Conservation (phyloP, 1,140 invertebrate genomes). For the Lasaia peninsularis region DNA sequence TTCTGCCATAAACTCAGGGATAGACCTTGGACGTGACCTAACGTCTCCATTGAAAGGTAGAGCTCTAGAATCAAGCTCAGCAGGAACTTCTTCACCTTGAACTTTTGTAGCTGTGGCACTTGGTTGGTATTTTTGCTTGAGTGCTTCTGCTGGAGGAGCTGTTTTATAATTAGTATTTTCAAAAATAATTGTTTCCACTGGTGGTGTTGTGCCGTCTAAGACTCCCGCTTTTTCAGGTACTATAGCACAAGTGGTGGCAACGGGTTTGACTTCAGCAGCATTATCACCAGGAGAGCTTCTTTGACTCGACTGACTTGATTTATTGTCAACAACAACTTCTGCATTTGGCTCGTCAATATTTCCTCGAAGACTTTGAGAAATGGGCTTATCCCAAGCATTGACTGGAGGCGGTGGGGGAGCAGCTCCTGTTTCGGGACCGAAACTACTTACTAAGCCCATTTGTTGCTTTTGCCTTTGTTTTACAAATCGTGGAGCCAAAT, state of each 20-base stretch:
- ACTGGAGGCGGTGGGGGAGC: conserved; percentile 82
- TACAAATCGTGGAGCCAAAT: conserved; percentile 88
- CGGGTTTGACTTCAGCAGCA: conserved; percentile 67
- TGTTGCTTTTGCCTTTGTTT: conserved; percentile 80
- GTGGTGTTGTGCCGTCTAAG: conserved; percentile 85
- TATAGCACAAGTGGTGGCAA: conserved; percentile 40
- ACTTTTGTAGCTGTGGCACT: conserved; percentile 57
- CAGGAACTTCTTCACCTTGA: conserved; percentile 51
- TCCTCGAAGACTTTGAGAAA: conserved; percentile 80
- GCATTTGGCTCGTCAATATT: conserved; percentile 62
- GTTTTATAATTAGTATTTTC: conserved; percentile 94
- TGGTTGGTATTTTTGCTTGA: conserved; percentile 81
- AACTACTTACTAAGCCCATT: conserved; percentile 57
- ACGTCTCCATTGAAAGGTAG: conserved; percentile 67
- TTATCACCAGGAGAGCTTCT: conserved; percentile 79
- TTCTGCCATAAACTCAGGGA: conserved; percentile 69
- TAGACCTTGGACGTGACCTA: conserved; percentile 54
- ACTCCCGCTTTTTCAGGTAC: conserved; percentile 73
- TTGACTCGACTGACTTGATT: conserved; percentile 76
- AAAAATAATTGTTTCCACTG: conserved; percentile 93
- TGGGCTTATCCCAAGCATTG: conserved; percentile 93
- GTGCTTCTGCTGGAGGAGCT: conserved; percentile 74
- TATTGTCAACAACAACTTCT: conserved; percentile 57
- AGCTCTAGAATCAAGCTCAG: conserved; percentile 60
- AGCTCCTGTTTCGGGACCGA: conserved; percentile 57